Evolutionary conservation across 1,140 invertebrate species (phyloP).

Genomic region (Trissolcus basalis): DNA sequence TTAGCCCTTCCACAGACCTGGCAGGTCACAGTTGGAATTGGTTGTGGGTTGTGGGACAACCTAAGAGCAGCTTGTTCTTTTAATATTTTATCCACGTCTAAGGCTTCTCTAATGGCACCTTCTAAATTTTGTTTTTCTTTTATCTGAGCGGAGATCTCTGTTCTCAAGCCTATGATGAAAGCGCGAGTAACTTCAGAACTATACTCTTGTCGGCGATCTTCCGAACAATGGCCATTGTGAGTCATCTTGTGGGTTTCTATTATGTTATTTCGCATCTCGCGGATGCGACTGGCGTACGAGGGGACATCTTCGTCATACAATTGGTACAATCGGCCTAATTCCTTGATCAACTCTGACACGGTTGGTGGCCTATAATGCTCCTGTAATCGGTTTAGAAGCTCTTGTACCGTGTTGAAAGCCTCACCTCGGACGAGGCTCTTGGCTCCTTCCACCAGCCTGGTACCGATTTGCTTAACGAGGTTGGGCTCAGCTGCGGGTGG

Average conservation of each 20-base stretch:
- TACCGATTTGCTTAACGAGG: background rate
- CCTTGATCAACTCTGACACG: background rate
- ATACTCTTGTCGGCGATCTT: background rate
- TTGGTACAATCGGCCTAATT: background rate
- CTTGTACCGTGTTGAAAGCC: background rate
- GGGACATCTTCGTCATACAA: slow-evolving; percentile 1
- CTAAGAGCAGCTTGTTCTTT: too few species aligned
- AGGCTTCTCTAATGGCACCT: too few species aligned
- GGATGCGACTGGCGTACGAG: background rate
- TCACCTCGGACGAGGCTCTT: background rate
- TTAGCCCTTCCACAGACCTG: too few species aligned
- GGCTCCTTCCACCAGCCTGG: background rate
- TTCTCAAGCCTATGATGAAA: background rate
- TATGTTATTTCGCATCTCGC: background rate
- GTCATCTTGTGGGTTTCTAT: background rate
- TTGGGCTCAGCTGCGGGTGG: background rate
- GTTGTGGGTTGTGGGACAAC: too few species aligned
- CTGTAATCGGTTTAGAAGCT: background rate
- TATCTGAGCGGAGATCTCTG: background rate
- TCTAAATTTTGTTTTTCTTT: background rate
- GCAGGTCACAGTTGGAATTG: too few species aligned
- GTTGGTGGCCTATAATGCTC: background rate
- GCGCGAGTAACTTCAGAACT: background rate
- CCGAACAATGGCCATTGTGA: background rate
- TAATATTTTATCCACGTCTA: too few species aligned